phyloP scores from a whole-genome alignment of 1,140 invertebrate genomes.

The Lethrus apterus region DNA sequence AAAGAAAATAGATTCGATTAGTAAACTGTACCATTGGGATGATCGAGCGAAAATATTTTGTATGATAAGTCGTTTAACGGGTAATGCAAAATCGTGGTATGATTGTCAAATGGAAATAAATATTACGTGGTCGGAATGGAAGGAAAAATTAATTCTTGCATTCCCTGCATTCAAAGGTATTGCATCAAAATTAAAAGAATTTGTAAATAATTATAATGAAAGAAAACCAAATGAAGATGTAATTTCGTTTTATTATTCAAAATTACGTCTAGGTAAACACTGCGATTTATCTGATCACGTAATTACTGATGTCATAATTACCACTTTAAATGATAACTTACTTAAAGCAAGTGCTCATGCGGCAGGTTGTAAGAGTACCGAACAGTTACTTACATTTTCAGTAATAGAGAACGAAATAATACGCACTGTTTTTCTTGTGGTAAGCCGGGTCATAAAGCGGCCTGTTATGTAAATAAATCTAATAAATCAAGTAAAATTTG shows the following conservation, averaged over 20 bases:
- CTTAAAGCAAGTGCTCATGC: not conserved
- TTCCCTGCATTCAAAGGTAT: too few relatives aligned
- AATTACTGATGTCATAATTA: not conserved
- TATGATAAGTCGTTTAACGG: too few relatives aligned
- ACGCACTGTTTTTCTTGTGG: not conserved
- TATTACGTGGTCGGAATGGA: too few relatives aligned
- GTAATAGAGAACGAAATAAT: not conserved
- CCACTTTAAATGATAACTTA: slow-evolving; percentile 1
- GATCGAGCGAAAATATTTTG: too few relatives aligned
- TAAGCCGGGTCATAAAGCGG: not conserved
- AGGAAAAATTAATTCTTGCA: too few relatives aligned
- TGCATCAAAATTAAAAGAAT: too few relatives aligned
- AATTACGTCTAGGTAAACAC: slow-evolving; percentile 3
- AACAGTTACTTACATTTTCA: not conserved
- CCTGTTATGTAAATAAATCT: too few relatives aligned
- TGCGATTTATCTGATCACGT: not conserved
- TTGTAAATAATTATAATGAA: slow-evolving; percentile 3
- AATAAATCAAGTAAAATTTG: not conserved
- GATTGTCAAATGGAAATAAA: too few relatives aligned
- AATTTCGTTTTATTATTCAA: not conserved
- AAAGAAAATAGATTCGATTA: too few relatives aligned
- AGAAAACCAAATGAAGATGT: not conserved
- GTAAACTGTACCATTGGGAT: too few relatives aligned
- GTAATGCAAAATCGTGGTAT: slow-evolving; percentile 1
- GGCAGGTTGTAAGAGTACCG: not conserved